phyloP scores from a whole-genome alignment of 2,888 invertebrate species.

The Electrophaes corylata region DNA sequence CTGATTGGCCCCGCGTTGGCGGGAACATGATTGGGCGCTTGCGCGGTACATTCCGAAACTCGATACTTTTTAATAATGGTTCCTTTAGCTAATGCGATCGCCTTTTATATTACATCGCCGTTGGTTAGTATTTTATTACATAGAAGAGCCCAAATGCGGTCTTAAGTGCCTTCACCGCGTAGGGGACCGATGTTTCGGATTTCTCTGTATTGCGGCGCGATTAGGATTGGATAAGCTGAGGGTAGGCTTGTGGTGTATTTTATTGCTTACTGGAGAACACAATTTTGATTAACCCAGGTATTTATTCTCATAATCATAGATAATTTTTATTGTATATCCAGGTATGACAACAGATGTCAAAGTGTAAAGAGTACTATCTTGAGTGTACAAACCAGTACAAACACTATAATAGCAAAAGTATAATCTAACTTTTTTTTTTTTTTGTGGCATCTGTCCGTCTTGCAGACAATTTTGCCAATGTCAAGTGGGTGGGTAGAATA shows the following conservation, averaged over 20 bases:
- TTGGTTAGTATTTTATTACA: conserved; percentile 80
- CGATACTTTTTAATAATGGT: conserved; percentile 85
- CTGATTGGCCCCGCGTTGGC: conserved; percentile 69
- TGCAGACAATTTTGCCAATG: too few relatives aligned
- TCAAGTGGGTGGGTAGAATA: too few relatives aligned
- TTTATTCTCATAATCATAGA: too few relatives aligned
- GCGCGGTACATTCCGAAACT: conserved; percentile 74
- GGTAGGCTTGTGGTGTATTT: conserved; percentile 49
- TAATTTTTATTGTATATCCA: too few relatives aligned
- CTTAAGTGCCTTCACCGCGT: conserved; percentile 60
- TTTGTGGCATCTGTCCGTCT: too few relatives aligned
- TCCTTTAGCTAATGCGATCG: conserved; percentile 82
- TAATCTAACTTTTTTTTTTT: too few relatives aligned
- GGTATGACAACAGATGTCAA: too few relatives aligned
- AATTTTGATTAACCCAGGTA: conserved; percentile 50
- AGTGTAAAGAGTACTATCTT: too few relatives aligned
- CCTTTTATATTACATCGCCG: conserved; percentile 74
- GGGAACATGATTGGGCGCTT: conserved; percentile 68
- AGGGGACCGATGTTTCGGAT: conserved; percentile 58
- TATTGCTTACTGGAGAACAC: conserved; percentile 38
- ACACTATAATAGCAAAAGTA: too few relatives aligned
- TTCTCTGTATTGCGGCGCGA: conserved; percentile 59
- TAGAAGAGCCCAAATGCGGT: conserved; percentile 66
- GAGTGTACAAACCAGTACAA: too few relatives aligned
- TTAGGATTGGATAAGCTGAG: conserved; percentile 55